Conservation (phyloP, 2,888 invertebrate species). For the Ophion ventricosus region DNA sequence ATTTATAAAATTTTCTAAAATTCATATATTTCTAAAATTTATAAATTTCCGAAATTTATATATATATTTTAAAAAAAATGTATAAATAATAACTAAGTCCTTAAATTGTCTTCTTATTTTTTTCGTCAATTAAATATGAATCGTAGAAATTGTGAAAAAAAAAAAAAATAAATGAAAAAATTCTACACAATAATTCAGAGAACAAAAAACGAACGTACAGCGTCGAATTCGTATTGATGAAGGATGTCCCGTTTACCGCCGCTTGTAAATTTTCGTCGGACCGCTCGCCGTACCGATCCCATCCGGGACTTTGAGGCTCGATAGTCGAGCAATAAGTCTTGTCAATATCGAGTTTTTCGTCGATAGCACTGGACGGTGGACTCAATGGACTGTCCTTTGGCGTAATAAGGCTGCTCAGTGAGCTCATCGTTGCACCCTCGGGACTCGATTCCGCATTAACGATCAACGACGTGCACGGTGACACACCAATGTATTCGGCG, state of each 20-base stretch:
- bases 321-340: conserved; percentile 76
- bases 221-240: conserved; percentile 29
- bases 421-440: conserved; percentile 74
- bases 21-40: too few relatives aligned
- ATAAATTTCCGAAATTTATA: too few relatives aligned
- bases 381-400: conserved; percentile 86
- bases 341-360: conserved; percentile 73
- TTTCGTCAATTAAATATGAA: too few relatives aligned
- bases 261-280: conserved; percentile 43
- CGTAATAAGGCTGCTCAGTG: conserved; percentile 77
- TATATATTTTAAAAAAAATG: too few relatives aligned
- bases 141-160: not conserved
- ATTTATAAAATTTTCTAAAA: too few relatives aligned
- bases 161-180: not conserved
- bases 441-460: conserved; percentile 75
- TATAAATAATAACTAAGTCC: too few relatives aligned
- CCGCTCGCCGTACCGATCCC: conserved; percentile 17
- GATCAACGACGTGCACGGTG: conserved; percentile 69
- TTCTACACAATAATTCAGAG: not conserved
- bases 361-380: conserved; percentile 62
- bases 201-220: conserved; percentile 39
- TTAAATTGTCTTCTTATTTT: too few relatives aligned
- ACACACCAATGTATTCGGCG: conserved; percentile 58
- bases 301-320: conserved; percentile 7
- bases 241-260: conserved; percentile 40